phyloP scores from a whole-genome alignment of 1,140 invertebrate species.

The Drosophila ercepeae region DNA sequence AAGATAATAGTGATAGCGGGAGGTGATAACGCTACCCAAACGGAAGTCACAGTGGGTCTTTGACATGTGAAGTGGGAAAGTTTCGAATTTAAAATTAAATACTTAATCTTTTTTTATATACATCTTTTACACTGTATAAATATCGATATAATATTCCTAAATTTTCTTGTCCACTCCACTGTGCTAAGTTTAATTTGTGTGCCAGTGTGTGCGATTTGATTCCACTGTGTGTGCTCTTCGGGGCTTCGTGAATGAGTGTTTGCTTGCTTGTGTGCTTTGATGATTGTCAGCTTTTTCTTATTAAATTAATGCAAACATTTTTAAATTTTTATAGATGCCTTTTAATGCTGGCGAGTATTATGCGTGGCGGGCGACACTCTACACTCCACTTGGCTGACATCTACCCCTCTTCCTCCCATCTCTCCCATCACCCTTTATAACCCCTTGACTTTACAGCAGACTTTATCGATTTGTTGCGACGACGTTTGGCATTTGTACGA shows the following conservation, averaged over 20 bases:
- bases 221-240: conserved; percentile 11
- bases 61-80: neutral
- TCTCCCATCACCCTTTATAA: conserved; percentile 1
- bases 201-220: conserved; percentile 42
- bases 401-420: too few relatives aligned
- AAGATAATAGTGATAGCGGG: conserved; percentile 7
- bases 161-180: too few relatives aligned
- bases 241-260: conserved; percentile 5
- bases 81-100: neutral
- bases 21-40: conserved; percentile 9
- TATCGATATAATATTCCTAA: too few relatives aligned
- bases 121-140: too few relatives aligned
- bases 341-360: conserved; percentile 50
- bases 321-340: conserved; percentile 63
- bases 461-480: conserved; percentile 56
- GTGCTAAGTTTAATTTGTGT: conserved; percentile 25
- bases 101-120: too few relatives aligned
- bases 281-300: conserved; percentile 65
- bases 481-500: conserved; percentile 37
- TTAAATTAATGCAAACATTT: conserved; percentile 71
- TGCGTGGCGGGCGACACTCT: conserved; percentile 10
- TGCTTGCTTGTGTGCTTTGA: conserved; percentile 40
- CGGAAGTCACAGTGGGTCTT: neutral
- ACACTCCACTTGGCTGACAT: neutral
- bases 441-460: conserved; percentile 6